A percentile compares a stretch with the other conserved stretches of the same genome.
phyloP scores from a whole-genome alignment of 2,888 invertebrate genomes.

The Sialis fuliginosa region DNA sequence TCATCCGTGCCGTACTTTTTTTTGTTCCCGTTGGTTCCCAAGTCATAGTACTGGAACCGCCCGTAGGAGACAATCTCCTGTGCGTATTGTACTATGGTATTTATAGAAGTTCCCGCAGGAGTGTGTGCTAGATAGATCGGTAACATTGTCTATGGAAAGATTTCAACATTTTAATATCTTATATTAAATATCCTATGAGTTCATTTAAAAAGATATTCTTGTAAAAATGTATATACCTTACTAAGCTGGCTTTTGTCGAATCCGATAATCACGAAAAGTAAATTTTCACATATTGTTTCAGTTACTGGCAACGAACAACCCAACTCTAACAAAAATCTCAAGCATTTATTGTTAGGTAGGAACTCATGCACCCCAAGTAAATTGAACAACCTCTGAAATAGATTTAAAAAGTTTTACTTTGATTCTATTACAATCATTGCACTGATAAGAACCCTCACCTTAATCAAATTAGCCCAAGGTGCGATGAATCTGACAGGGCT shows the following conservation, averaged over 20 bases:
- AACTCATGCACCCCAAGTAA: slow-evolving; percentile 54
- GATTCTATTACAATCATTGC: no score
- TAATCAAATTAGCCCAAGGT: slow-evolving; percentile 39
- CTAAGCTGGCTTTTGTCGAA: slow-evolving; percentile 52
- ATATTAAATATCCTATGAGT: no score
- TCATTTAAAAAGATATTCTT: no score
- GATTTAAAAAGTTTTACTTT: slow-evolving; percentile 4
- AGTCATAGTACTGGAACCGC: slow-evolving; percentile 51
- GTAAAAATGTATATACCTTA: slow-evolving; percentile 21
- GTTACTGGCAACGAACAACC: slow-evolving; percentile 41
- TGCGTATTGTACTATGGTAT: slow-evolving; percentile 50
- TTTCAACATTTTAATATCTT: no score
- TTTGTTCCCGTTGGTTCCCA: slow-evolving; percentile 39
- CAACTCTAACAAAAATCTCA: slow-evolving; percentile 40
- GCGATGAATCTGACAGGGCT: slow-evolving; percentile 51
- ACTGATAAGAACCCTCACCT: slow-evolving; percentile 20
- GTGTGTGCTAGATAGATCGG: slow-evolving; percentile 48
- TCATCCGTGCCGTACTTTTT: slow-evolving; percentile 32
- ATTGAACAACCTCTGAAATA: slow-evolving; percentile 36
- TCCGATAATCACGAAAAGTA: slow-evolving; percentile 55
- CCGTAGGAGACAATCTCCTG: slow-evolving; percentile 25
- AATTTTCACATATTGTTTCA: slow-evolving; percentile 49
- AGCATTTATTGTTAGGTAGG: slow-evolving; percentile 43
- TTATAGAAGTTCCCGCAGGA: slow-evolving; percentile 60
- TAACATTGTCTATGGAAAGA: slow-evolving; percentile 29